phyloP scores from a whole-genome alignment of 2,113 vertebrate species.

The Cisticola juncidis region DNA sequence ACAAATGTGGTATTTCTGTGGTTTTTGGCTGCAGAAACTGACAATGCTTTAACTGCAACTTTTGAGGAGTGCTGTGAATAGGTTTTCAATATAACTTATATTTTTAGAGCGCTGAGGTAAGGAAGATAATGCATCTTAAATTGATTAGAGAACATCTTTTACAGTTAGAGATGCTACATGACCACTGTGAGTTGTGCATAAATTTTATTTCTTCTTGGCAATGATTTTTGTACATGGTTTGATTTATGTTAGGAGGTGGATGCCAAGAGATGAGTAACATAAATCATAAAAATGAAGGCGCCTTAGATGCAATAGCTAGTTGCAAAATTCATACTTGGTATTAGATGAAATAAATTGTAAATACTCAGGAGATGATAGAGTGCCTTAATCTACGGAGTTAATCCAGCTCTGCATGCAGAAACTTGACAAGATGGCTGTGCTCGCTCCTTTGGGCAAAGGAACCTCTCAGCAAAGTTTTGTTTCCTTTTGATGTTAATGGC shows the following conservation, averaged over 20 bases:
- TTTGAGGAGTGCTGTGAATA: background rate
- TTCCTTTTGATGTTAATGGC: background rate
- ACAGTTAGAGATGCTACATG: constrained; percentile 35
- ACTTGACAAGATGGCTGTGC: background rate
- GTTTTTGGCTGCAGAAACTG: background rate
- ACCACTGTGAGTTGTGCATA: constrained; percentile 33
- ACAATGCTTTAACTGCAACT: background rate
- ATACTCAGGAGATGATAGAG: constrained; percentile 6
- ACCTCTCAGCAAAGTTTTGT: background rate
- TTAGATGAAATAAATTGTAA: constrained; percentile 52
- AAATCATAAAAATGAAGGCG: constrained; percentile 54
- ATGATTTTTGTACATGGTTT: constrained; percentile 32
- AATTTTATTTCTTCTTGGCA: constrained; percentile 56
- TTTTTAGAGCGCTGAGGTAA: constrained; percentile 40
- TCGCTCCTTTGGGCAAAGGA: background rate
- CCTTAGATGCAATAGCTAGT: constrained; percentile 37
- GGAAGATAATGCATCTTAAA: constrained; percentile 37
- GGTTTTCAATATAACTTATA: constrained; percentile 2
- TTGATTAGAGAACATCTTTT: constrained; percentile 43
- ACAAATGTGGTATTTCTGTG: background rate
- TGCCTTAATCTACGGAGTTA: background rate
- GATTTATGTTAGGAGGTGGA: constrained; percentile 47
- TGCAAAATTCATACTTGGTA: constrained; percentile 50
- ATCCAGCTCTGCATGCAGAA: background rate
- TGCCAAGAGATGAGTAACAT: constrained; percentile 42